Evolutionary conservation across 2,888 invertebrate species (phyloP).

Genomic region (Villa cingulata): DNA sequence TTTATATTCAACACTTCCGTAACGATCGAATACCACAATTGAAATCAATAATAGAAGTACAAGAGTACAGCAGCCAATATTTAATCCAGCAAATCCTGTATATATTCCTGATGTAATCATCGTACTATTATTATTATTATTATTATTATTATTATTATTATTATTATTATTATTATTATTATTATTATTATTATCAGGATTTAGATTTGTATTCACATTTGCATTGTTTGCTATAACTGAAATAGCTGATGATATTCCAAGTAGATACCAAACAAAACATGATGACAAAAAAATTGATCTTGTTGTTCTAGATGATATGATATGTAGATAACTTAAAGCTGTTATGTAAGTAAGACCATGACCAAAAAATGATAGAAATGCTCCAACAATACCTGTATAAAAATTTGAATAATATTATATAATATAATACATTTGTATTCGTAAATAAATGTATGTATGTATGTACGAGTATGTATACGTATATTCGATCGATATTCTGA

Average conservation of each 20-base stretch:
- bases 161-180: not conserved
- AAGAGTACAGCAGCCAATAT: not conserved
- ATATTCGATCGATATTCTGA: too few relatives aligned
- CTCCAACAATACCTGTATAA: conserved; percentile 25
- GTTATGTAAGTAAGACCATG: conserved; percentile 27
- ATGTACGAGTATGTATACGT: too few relatives aligned
- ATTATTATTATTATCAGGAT: not conserved
- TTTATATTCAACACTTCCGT: conserved; percentile 26
- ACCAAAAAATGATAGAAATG: conserved; percentile 27
- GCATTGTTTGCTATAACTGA: conserved; percentile 20
- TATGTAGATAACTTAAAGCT: conserved; percentile 25
- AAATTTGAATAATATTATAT: too few relatives aligned
- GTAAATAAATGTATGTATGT: too few relatives aligned
- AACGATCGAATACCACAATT: conserved; percentile 21
- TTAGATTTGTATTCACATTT: not conserved
- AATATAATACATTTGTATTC: too few relatives aligned
- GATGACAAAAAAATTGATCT: conserved; percentile 24
- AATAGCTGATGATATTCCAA: conserved; percentile 26
- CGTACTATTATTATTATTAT: not conserved
- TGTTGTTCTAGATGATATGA: conserved; percentile 23
- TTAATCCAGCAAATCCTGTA: not conserved
- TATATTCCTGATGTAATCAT: not conserved
- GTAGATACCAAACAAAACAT: conserved; percentile 25
- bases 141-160: not conserved
- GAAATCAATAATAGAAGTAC: conserved; percentile 18